phyloP scores from a whole-genome alignment of 2,113 vertebrate genomes.

The Globicephala melas region DNA sequence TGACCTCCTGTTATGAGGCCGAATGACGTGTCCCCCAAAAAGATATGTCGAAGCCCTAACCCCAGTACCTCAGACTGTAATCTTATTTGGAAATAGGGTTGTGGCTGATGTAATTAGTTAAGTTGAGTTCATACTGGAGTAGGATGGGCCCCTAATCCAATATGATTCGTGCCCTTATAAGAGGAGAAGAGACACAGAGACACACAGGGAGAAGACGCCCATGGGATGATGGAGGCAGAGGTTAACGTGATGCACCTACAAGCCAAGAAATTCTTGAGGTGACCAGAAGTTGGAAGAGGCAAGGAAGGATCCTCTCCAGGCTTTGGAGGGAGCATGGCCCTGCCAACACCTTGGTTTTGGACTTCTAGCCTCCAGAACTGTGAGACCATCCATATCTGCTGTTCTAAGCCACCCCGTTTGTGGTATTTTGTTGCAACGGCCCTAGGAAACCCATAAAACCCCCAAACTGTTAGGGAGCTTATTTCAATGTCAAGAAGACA shows the following conservation, averaged over 20 bases:
- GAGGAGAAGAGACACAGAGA: background rate
- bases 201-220: background rate
- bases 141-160: background rate
- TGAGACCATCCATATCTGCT: background rate
- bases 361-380: background rate
- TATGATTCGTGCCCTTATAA: background rate
- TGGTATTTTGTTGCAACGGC: background rate
- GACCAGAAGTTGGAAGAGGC: background rate
- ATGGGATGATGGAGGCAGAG: background rate
- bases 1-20: background rate
- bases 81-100: constrained; percentile 19
- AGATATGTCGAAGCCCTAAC: background rate
- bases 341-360: background rate
- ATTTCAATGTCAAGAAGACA: background rate
- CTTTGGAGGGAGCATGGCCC: background rate
- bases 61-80: background rate
- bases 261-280: background rate
- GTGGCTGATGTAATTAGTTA: background rate
- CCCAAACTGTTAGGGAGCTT: background rate
- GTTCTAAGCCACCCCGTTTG: background rate
- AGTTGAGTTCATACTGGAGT: background rate
- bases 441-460: background rate
- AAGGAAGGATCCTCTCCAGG: background rate
- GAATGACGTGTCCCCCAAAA: background rate
- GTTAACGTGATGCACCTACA: background rate